These are phyloP conservation scores for Nebria brevicollis DNA, from an alignment of 2,888 invertebrate genomes.

Conservation along the genomic window DNA sequence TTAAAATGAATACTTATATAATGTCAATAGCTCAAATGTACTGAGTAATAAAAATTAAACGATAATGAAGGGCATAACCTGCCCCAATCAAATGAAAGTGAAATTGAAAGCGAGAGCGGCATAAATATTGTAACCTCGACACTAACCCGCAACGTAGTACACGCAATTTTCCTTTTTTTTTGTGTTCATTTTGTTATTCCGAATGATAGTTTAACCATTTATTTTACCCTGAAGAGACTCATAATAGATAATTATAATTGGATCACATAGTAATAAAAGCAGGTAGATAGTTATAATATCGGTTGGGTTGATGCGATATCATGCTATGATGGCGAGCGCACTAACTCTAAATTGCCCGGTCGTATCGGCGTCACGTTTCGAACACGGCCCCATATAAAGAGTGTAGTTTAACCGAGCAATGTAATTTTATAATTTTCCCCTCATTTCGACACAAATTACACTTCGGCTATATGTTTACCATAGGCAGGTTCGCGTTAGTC, in stretches of 20 bases:
- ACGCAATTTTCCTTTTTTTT: not conserved
- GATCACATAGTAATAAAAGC: not conserved
- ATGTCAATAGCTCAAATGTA: too few relatives aligned
- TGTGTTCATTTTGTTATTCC: not conserved
- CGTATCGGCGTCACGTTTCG: slow-evolving; percentile 40
- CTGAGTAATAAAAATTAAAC: too few relatives aligned
- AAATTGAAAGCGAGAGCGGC: too few relatives aligned
- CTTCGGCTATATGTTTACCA: slow-evolving; percentile 60
- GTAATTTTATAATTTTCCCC: slow-evolving; percentile 67
- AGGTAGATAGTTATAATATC: slow-evolving; percentile 1
- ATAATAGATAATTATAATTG: slow-evolving; percentile 1
- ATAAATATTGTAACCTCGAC: too few relatives aligned
- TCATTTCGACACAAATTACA: slow-evolving; percentile 66
- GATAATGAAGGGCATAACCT: too few relatives aligned
- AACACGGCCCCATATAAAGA: slow-evolving; percentile 60
- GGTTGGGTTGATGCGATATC: not conserved
- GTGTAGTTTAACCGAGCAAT: slow-evolving; percentile 64
- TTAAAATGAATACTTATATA: too few relatives aligned
- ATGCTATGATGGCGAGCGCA: not conserved
- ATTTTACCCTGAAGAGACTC: not conserved
- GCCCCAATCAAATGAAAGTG: too few relatives aligned
- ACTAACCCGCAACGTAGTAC: too few relatives aligned
- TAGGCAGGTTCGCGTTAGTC: slow-evolving; percentile 44
- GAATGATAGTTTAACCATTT: not conserved
- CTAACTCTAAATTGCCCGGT: not conserved